Conservation (phyloP, 2,888 invertebrate species). For the Cepaea hortensis region DNA sequence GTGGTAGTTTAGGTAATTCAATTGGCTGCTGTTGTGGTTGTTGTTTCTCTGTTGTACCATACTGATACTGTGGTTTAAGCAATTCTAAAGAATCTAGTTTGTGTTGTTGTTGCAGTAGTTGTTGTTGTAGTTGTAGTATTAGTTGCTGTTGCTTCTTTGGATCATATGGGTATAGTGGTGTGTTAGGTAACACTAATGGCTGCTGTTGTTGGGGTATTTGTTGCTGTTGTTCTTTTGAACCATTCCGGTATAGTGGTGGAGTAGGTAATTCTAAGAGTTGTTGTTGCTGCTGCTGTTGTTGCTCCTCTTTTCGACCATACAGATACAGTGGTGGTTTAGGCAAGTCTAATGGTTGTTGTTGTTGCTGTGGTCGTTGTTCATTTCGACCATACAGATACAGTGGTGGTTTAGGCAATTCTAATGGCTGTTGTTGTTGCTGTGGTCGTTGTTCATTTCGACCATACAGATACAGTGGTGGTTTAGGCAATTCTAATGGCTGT, state of each 20-base stretch:
- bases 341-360: not conserved
- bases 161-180: not conserved
- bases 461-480: not conserved
- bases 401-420: not conserved
- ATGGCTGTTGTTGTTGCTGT: not conserved
- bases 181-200: not conserved
- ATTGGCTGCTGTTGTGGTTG: not conserved
- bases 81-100: not conserved
- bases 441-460: not conserved
- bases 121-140: not conserved
- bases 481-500: not conserved
- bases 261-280: not conserved
- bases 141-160: not conserved
- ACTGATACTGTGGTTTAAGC: not conserved
- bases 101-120: not conserved
- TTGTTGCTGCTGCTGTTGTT: not conserved
- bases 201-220: not conserved
- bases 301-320: not conserved
- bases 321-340: not conserved
- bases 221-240: not conserved
- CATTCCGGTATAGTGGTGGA: not conserved
- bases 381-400: not conserved
- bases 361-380: not conserved
- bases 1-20: not conserved
- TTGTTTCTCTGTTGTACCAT: not conserved